A percentile compares a stretch with the other conserved stretches of the same genome.
Evolutionary conservation across 2,113 vertebrate genomes (phyloP).

Genomic region (Odontesthes bonariensis): DNA sequence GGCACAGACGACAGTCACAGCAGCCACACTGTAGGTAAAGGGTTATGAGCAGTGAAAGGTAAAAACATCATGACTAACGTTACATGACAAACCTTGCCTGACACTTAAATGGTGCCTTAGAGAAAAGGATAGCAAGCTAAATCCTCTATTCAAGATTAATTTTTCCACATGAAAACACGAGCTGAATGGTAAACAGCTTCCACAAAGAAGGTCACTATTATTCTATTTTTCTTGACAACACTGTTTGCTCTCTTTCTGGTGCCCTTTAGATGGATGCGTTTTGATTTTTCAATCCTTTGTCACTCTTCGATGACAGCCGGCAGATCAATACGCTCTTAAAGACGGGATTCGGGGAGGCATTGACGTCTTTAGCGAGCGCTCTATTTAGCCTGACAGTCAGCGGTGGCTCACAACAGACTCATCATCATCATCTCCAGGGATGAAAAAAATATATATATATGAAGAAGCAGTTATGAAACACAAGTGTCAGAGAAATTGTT

Average conservation of each 20-base stretch:
- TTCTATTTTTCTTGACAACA: neutral
- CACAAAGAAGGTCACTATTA: neutral
- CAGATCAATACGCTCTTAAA: constrained; percentile 54
- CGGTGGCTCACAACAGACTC: constrained; percentile 18
- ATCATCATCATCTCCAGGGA: constrained; percentile 11
- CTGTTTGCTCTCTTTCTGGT: constrained; percentile 8
- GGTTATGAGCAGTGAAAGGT: neutral
- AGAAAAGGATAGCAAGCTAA: constrained; percentile 14
- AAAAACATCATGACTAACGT: neutral
- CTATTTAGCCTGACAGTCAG: constrained; percentile 46
- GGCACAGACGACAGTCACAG: neutral
- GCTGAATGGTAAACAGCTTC: neutral
- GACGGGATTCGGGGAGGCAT: constrained; percentile 25
- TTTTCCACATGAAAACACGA: constrained; percentile 4
- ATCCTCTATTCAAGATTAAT: constrained; percentile 6
- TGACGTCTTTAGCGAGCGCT: constrained; percentile 46
- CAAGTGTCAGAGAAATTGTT: constrained; percentile 5
- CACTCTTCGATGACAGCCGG: constrained; percentile 48
- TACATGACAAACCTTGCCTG: constrained; percentile 2
- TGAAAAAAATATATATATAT: neutral
- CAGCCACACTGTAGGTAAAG: neutral
- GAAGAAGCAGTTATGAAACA: neutral
- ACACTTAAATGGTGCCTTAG: neutral
- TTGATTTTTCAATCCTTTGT: constrained; percentile 42
- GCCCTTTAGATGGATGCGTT: constrained; percentile 28